Evolutionary conservation across 2,888 invertebrate genomes (phyloP).

Genomic region (Strigamia crassipes): DNA sequence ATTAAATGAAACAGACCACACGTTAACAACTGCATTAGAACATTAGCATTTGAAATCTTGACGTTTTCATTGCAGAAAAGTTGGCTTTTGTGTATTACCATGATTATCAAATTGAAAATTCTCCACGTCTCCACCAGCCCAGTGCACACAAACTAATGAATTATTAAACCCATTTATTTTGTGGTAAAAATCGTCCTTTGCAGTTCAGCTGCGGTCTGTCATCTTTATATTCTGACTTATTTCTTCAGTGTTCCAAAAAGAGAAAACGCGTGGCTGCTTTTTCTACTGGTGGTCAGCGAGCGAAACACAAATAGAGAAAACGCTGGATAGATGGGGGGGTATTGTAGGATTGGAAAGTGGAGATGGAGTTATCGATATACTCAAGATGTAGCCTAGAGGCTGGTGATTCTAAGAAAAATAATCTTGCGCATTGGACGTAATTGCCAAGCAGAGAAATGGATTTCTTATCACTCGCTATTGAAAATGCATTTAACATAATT

Average conservation of each 20-base stretch:
- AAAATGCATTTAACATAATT: neutral
- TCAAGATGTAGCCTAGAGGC: constrained; percentile 31
- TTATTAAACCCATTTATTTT: constrained; percentile 36
- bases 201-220: neutral
- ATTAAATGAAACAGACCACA: too few relatives aligned
- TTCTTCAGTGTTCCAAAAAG: neutral
- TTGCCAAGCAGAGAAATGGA: neutral
- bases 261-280: constrained; percentile 26
- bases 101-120: neutral
- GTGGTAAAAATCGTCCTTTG: neutral
- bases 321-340: neutral
- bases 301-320: constrained; percentile 38
- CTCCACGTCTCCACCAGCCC: neutral
- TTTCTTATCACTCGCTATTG: neutral
- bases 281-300: constrained; percentile 17
- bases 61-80: neutral
- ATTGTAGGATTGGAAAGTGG: constrained; percentile 2
- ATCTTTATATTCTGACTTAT: constrained; percentile 19
- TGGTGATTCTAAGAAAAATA: constrained; percentile 13
- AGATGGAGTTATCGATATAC: constrained; percentile 27
- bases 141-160: constrained; percentile 17
- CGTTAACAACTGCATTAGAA: neutral
- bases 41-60: neutral
- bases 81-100: neutral
- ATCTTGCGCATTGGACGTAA: neutral